Percentiles rank a stretch among this genome's conserved stretches.
Conservation (phyloP, 2,113 vertebrate species). For the Ancistrus triradiatus region DNA sequence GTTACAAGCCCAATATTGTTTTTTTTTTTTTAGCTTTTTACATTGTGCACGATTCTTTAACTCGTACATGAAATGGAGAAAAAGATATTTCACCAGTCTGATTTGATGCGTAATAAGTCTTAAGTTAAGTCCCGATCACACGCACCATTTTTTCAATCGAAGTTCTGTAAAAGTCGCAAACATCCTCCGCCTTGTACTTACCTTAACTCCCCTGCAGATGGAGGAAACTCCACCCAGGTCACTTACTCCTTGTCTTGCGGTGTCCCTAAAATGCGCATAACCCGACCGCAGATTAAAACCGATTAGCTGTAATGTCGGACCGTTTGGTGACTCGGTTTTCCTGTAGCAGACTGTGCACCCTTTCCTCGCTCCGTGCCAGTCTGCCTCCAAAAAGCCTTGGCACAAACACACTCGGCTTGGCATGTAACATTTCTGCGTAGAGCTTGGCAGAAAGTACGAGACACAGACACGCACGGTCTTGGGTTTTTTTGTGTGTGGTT, state of each 20-base stretch:
- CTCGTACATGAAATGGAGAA: too few relatives aligned
- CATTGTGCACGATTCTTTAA: too few relatives aligned
- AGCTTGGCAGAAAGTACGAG: conserved; percentile 50
- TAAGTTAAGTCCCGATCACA: too few relatives aligned
- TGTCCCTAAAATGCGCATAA: not conserved
- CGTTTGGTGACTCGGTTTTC: not conserved
- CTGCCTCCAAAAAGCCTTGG: conserved; percentile 43
- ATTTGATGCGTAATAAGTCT: too few relatives aligned
- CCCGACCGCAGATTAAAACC: not conserved
- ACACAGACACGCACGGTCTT: conserved; percentile 4
- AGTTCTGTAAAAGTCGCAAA: too few relatives aligned
- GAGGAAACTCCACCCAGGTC: conserved; percentile 19
- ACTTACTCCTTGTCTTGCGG: not conserved
- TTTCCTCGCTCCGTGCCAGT: conserved; percentile 32
- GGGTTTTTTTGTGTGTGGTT: too few relatives aligned
- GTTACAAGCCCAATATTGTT: too few relatives aligned
- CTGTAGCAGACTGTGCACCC: conserved; percentile 16
- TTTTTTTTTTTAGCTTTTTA: too few relatives aligned
- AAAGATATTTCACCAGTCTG: too few relatives aligned
- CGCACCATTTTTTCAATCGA: too few relatives aligned
- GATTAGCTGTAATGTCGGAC: not conserved
- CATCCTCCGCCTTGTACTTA: too few relatives aligned
- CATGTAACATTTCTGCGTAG: conserved; percentile 40
- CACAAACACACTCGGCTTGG: conserved; percentile 37
- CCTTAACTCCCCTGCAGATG: conserved; percentile 21